Evolutionary conservation across 2,797 vertebrate species (phyloP), one percentile per base, ranked within the genome.

Genomic region (Okamejei kenojei): DNA sequence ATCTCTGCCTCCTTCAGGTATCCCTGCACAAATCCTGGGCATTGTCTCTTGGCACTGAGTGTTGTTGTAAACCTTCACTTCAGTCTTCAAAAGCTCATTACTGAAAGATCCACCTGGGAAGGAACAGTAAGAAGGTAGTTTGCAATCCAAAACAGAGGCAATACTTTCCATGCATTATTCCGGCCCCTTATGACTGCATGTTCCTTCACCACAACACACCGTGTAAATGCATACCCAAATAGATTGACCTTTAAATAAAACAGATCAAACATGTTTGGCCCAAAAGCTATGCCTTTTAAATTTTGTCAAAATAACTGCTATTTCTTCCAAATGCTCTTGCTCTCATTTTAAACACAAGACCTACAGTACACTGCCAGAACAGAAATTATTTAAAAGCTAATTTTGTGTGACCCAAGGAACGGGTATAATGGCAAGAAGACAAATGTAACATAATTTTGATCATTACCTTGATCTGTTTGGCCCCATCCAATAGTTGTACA

Each of bases 401-500:
- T 68, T 17, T 68, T 68, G 17, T 54, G 65, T 68, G 65, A 68
- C 10, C 65, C 65, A 11, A 68, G 65, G 17, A 68, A 11, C 2
- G 2, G 65, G 17, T 17, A 2, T 17, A 68, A 68, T 17, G 17
- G 65, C 65, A 68, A 11, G 65, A 17, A 1, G 17, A 17, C 65
- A 68, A 11, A 68, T 68, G 65, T 68, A 68, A 68, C 10, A 68
- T 11, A 1, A 1, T 73, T 38, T 38, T 71, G 38, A 91, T 91
- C 68, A 23, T 5, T 91, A 91, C 88, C 88, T 91, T 91, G 68
- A 32, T 11, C 2, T 73, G n/a, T 91, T 45, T 38, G 71, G 10
- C 88, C 88, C 88, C 88, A 91, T 38, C 88, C 65, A 45, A 91
- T 91, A 73, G 32, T 73, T 45, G 23, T 73, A 38, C 88, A 91